These are phyloP conservation scores for Leptura quadrifasciata DNA, from an alignment of 2,888 invertebrate species.

Conservation along the genomic window DNA sequence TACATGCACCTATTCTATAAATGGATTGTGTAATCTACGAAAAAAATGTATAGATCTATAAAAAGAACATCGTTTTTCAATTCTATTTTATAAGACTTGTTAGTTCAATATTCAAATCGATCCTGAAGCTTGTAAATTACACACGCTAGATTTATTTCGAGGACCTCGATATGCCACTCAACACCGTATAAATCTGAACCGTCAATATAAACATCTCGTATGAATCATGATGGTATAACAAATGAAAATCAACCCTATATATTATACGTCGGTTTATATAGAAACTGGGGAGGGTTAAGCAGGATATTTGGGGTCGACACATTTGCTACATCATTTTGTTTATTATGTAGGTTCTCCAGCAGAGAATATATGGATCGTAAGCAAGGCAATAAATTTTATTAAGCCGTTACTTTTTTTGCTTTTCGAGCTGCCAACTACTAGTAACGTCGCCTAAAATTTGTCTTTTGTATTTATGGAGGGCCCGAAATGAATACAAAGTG, in stretches of 20 bases:
- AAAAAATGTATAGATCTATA: background rate
- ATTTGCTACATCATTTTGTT: conserved; percentile 14
- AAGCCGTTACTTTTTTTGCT: conserved; percentile 1
- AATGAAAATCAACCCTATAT: conserved; percentile 36
- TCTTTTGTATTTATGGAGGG: too few species aligned
- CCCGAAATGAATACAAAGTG: too few species aligned
- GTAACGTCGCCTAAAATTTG: too few species aligned
- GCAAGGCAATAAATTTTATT: conserved; percentile 27
- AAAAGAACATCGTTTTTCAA: background rate
- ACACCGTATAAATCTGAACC: conserved; percentile 20
- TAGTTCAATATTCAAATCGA: background rate
- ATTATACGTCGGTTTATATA: conserved; percentile 16
- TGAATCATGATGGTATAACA: conserved; percentile 33
- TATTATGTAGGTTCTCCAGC: conserved; percentile 18
- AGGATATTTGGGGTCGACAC: conserved; percentile 21
- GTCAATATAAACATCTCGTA: conserved; percentile 37
- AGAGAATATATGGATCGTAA: conserved; percentile 15
- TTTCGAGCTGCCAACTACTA: background rate
- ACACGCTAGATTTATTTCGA: conserved; percentile 21
- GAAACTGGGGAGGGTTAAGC: conserved; percentile 12
- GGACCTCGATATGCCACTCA: conserved; percentile 26
- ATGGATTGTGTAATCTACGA: too few species aligned
- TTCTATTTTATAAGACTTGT: background rate
- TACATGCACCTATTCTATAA: too few species aligned
- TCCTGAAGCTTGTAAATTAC: background rate